phyloP scores from a whole-genome alignment of 2,888 invertebrate species.

The Belgica antarctica region DNA sequence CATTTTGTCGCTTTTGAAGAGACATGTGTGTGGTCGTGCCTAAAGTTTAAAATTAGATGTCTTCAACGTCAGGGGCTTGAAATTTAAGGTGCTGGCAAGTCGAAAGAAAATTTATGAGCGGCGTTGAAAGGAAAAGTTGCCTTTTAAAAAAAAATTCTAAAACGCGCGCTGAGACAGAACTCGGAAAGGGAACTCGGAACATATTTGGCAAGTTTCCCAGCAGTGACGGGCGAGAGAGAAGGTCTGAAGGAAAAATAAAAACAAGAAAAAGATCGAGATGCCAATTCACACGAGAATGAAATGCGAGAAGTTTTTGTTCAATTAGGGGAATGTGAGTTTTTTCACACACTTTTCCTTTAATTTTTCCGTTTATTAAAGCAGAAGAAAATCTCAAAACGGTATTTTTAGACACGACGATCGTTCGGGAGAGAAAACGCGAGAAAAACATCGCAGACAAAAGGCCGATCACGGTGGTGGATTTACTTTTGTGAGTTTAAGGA shows the following conservation, averaged over 20 bases:
- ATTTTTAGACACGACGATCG: slow-evolving; percentile 18
- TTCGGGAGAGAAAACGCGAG: neutral
- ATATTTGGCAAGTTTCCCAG: slow-evolving; percentile 33
- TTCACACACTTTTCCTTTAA: slow-evolving; percentile 3
- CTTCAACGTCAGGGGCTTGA: neutral
- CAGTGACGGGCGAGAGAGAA: too few relatives aligned
- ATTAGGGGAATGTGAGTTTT: slow-evolving; percentile 30
- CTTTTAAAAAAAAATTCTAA: slow-evolving; percentile 25
- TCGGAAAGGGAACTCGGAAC: slow-evolving; percentile 1
- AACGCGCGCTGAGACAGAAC: neutral
- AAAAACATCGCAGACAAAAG: neutral
- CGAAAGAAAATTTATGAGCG: neutral
- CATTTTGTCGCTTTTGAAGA: neutral
- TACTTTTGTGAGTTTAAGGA: slow-evolving; percentile 24
- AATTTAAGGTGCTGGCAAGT: too few relatives aligned
- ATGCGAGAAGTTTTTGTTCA: slow-evolving; percentile 13
- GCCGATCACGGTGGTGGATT: neutral
- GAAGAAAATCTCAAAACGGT: neutral
- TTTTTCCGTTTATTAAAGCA: neutral
- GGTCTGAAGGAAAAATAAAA: neutral
- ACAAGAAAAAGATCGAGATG: neutral
- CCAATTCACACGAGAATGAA: slow-evolving; percentile 10
- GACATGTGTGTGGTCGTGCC: neutral
- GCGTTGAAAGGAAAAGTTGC: neutral
- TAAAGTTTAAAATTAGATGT: slow-evolving; percentile 1